A percentile compares a stretch with the other conserved stretches of the same genome.
Evolutionary conservation across 30 jellyfish, hydroid and myxozoan genomes (phyloP).

Genomic region (Cassiopea andromeda): DNA sequence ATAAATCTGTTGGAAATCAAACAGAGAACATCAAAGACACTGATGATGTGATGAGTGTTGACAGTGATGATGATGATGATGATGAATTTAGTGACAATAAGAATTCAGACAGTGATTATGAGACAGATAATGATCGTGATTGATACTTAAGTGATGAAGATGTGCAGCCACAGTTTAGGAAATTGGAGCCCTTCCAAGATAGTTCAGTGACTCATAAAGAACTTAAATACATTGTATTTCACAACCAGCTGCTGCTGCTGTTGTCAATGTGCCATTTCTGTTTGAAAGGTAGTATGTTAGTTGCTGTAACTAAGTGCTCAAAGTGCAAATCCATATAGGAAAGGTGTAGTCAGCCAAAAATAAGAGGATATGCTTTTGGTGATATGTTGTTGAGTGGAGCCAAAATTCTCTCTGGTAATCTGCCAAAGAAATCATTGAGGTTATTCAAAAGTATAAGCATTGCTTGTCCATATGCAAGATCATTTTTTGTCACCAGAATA

Average conservation of each 20-base stretch:
- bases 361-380: conserved; percentile 44
- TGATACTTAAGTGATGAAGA: conserved; percentile 33
- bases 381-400: conserved; percentile 63
- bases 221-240: conserved; percentile 26
- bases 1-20: conserved; percentile 20
- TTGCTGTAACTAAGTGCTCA: conserved; percentile 33
- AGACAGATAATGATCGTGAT: conserved; percentile 14
- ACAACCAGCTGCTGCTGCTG: conserved; percentile 43
- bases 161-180: conserved; percentile 23
- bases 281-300: conserved; percentile 41
- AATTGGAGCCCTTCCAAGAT: conserved; percentile 45
- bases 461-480: neutral
- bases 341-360: conserved; percentile 58
- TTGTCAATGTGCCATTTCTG: conserved; percentile 52
- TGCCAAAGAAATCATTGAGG: conserved; percentile 43
- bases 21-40: neutral
- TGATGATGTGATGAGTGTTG: conserved; percentile 1
- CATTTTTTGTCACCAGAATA: conserved; percentile 39
- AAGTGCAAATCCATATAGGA: conserved; percentile 51
- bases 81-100: conserved; percentile 37
- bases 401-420: conserved; percentile 35
- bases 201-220: conserved; percentile 21
- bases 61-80: conserved; percentile 30
- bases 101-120: conserved; percentile 34
- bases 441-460: conserved; percentile 35